Base-by-base conservation (phyloP, 1,140 invertebrate genomes). In the Atta texana region DNA sequence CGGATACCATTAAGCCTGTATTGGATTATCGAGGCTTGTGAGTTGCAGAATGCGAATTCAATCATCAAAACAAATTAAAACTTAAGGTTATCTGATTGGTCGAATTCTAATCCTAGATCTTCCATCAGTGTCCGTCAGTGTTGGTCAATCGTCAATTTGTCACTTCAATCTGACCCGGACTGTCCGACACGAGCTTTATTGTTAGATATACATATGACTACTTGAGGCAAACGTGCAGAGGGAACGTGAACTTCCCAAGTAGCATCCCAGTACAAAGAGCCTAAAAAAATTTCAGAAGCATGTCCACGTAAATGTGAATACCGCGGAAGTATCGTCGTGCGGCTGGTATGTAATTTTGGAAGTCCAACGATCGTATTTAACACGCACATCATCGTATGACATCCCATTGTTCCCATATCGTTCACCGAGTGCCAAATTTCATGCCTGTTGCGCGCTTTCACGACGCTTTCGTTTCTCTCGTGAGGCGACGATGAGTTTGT, bases 261-360 rank as follows among this genome's bases (percentile, higher is more conserved):
- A 16, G 28, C 10, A 63, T 24, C 24, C 3, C 44, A 44, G 6
- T n/a, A 63, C 24, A 18, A n/a, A 44, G 10, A 78, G 6, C 53
- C 24, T 78, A 55, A 68, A 51, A 51, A 34, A 49, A 31, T 51
- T 34, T 51, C 6, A 4, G 8, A 34, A 16, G 18, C 14, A 31
- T 77, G 59, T 16, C 39, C 21, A n/a, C 7, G 18, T 28, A 51
- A 78, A 51, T 66, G 44, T 78, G 59, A 78, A 53, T 18, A 64
- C 6, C 1, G 10, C 7, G 28, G 18, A 10, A 66, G 10, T 49
- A 49, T 68, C n/a, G 49, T 78, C 59, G 59, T 66, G 31, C 75
- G 59, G 18, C 59, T 77, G 59, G 76, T 78, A 21, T 18, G 44
- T 24, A 49, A 7, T 44, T 3, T 3, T 7, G 39, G 24, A 77